Evolutionary conservation across 92 coral and sea anemone genomes (phyloP).

Genomic region (Montipora capitata): DNA sequence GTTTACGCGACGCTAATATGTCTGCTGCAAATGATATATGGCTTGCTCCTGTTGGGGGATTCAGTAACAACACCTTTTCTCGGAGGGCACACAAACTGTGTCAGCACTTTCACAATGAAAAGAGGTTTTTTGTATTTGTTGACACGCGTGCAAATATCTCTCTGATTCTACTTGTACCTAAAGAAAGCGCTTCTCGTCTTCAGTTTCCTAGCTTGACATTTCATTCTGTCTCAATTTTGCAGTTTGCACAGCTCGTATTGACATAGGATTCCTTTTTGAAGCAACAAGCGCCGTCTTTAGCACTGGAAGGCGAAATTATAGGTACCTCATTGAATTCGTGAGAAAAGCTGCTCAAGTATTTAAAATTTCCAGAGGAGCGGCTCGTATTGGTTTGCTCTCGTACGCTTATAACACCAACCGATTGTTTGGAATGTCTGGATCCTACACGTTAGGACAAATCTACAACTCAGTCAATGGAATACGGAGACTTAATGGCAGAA

Average conservation of each 20-base stretch:
- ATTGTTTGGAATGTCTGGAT: slow-evolving; percentile 43
- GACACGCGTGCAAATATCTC: too few relatives aligned
- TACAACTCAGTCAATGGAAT: slow-evolving; percentile 40
- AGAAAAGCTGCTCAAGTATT: slow-evolving; percentile 65
- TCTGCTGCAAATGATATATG: too few relatives aligned
- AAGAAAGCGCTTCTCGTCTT: too few relatives aligned
- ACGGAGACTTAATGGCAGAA: slow-evolving; percentile 24
- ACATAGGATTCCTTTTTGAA: slow-evolving; percentile 82
- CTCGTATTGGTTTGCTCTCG: slow-evolving; percentile 77
- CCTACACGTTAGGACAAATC: not conserved
- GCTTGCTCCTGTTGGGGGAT: too few relatives aligned
- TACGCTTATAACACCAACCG: slow-evolving; percentile 54
- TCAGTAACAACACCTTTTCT: too few relatives aligned
- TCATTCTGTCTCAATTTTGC: not conserved
- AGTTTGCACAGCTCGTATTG: slow-evolving; percentile 73
- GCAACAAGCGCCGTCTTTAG: slow-evolving; percentile 54
- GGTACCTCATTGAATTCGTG: slow-evolving; percentile 55
- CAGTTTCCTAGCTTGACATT: not conserved
- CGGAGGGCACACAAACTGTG: too few relatives aligned
- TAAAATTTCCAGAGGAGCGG: slow-evolving; percentile 58
- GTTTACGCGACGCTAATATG: too few relatives aligned
- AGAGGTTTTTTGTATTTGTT: too few relatives aligned
- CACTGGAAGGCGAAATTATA: slow-evolving; percentile 47
- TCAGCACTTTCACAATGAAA: too few relatives aligned
- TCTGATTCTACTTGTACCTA: too few relatives aligned